These are phyloP conservation scores for Catharus fuscescens DNA, from an alignment of 2,113 vertebrate genomes.

Conservation along the genomic window DNA sequence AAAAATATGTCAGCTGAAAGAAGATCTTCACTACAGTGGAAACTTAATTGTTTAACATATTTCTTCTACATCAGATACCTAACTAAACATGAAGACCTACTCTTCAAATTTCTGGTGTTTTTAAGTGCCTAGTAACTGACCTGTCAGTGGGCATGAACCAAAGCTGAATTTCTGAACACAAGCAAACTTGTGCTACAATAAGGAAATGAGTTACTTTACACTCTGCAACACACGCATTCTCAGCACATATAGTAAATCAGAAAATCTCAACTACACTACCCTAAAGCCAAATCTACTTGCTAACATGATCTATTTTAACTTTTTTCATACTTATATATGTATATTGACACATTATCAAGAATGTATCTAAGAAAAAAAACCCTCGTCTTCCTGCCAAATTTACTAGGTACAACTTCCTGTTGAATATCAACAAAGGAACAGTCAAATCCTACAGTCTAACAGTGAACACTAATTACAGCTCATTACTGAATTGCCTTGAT, in stretches of 20 bases:
- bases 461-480: not conserved
- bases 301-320: not conserved
- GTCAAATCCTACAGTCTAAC: slow-evolving; percentile 39
- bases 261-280: not conserved
- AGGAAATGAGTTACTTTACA: not conserved
- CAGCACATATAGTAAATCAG: not conserved
- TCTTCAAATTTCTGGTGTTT: not conserved
- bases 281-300: not conserved
- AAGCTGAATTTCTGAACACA: not conserved
- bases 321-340: not conserved
- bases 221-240: not conserved
- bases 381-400: not conserved
- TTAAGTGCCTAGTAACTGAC: not conserved
- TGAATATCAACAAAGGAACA: slow-evolving; percentile 38
- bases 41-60: not conserved
- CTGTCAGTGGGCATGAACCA: not conserved
- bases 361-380: not conserved
- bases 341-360: not conserved
- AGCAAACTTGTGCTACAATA: not conserved
- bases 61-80: not conserved
- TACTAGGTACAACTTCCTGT: slow-evolving; percentile 45
- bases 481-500: slow-evolving; percentile 48
- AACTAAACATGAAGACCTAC: not conserved
- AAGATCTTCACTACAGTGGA: not conserved
- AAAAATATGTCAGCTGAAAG: not conserved